phyloP scores from a whole-genome alignment of 1,140 invertebrate species.

The Drosophila subpulchrella region DNA sequence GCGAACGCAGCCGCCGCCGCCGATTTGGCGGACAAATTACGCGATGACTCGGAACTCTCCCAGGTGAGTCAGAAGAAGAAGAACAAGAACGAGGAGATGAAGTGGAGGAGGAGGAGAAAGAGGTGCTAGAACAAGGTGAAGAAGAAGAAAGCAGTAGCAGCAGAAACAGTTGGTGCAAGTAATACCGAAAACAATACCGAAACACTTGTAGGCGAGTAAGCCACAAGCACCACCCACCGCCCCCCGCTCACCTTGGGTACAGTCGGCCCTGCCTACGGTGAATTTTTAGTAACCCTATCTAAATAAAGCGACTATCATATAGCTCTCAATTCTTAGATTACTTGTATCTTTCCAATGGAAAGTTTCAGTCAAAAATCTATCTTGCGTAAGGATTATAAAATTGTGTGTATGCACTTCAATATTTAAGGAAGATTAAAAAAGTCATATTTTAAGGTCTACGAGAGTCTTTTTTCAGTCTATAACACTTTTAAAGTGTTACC shows the following conservation, averaged over 20 bases:
- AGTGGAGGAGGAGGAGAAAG: conserved; percentile 9
- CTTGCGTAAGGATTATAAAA: too few relatives aligned
- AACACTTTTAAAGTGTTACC: too few relatives aligned
- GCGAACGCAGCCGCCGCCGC: conserved; percentile 55
- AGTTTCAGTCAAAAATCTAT: too few relatives aligned
- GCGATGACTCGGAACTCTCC: conserved; percentile 85
- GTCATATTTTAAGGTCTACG: too few relatives aligned
- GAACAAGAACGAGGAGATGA: conserved; percentile 3
- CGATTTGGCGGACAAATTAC: conserved; percentile 81
- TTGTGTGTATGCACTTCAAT: too few relatives aligned
- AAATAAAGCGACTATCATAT: too few relatives aligned
- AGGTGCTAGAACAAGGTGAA: neutral
- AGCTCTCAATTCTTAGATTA: neutral
- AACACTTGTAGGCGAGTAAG: conserved; percentile 24
- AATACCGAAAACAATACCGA: conserved; percentile 17
- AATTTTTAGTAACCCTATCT: neutral
- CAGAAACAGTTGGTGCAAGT: conserved; percentile 38
- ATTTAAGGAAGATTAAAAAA: too few relatives aligned
- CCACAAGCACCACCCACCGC: conserved; percentile 12
- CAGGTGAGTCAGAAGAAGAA: conserved; percentile 81
- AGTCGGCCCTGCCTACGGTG: neutral
- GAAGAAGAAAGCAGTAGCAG: conserved; percentile 18
- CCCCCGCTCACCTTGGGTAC: neutral
- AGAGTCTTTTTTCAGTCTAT: too few relatives aligned
- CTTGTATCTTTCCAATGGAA: too few relatives aligned